These are phyloP conservation scores for Myoxocephalus aenaeus DNA, from an alignment of 2,797 vertebrate species.

Conservation along the genomic window DNA sequence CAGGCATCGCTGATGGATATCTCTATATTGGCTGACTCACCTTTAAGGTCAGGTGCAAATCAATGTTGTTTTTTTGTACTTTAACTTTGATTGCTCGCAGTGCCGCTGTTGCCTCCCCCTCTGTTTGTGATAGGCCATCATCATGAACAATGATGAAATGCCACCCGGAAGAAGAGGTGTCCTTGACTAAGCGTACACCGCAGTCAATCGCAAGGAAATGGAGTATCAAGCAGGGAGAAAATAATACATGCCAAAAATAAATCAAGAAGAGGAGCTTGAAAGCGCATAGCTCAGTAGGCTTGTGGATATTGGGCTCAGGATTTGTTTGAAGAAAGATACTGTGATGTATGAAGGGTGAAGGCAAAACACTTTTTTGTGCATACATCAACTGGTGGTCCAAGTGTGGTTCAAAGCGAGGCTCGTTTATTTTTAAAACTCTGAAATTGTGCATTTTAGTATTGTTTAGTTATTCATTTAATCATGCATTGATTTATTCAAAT, in stretches of 20 bases:
- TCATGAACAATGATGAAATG: conserved; percentile 66
- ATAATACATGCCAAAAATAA: conserved; percentile 53
- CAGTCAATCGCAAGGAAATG: conserved; percentile 55
- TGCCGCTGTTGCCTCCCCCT: conserved; percentile 38
- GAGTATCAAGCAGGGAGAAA: conserved; percentile 45
- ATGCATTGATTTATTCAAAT: neutral
- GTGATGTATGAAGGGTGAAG: conserved; percentile 49
- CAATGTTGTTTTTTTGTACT: conserved; percentile 62
- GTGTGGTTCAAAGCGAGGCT: conserved; percentile 25
- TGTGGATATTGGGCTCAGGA: conserved; percentile 45
- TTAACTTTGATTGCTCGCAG: conserved; percentile 58
- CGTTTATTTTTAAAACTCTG: neutral
- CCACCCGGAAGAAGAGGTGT: conserved; percentile 32
- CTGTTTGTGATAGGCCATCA: conserved; percentile 55
- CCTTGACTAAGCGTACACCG: conserved; percentile 51
- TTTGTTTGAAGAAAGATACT: conserved; percentile 59
- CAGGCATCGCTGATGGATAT: conserved; percentile 72
- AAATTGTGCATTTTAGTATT: conserved; percentile 7
- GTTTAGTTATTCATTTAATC: conserved; percentile 11
- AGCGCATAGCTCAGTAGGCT: conserved; percentile 43
- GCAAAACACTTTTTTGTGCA: conserved; percentile 32
- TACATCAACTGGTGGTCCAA: conserved; percentile 11
- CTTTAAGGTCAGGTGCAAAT: conserved; percentile 76
- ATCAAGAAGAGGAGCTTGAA: conserved; percentile 45
- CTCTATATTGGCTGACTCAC: conserved; percentile 74